Conservation (phyloP, 92 coral and sea anemone genomes). For the Pocillopora meandrina region DNA sequence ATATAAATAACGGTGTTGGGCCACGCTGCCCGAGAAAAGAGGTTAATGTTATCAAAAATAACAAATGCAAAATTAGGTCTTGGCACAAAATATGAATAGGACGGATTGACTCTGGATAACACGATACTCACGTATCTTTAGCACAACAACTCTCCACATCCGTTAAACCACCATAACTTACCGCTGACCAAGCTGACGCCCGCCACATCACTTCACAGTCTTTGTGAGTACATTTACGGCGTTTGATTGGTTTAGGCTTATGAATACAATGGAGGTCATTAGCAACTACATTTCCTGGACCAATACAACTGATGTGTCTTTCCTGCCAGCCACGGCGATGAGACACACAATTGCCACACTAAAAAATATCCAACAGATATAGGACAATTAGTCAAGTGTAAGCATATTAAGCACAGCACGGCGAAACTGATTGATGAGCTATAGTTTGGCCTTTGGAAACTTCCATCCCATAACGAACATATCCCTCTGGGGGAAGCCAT, state of each 20-base stretch:
- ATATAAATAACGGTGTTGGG: too few species aligned
- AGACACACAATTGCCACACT: constrained; percentile 72
- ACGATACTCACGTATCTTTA: too few species aligned
- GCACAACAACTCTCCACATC: too few species aligned
- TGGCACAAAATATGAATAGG: too few species aligned
- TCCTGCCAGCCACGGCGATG: constrained; percentile 65
- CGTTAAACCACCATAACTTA: constrained; percentile 20
- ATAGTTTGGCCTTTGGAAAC: too few species aligned
- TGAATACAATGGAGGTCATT: constrained; percentile 50
- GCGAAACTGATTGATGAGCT: not conserved
- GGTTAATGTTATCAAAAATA: too few species aligned
- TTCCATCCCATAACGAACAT: too few species aligned
- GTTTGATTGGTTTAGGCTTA: constrained; percentile 47
- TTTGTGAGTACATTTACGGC: constrained; percentile 60
- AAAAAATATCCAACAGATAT: constrained; percentile 4
- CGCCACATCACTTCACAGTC: constrained; percentile 78
- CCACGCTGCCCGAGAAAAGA: too few species aligned
- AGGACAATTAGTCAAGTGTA: not conserved
- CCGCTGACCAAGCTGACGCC: constrained; percentile 81
- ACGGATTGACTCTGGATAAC: too few species aligned
- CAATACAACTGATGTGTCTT: constrained; percentile 66
- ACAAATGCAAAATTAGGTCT: too few species aligned
- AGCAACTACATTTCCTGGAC: constrained; percentile 52
- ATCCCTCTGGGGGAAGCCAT: too few species aligned
- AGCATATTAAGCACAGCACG: not conserved